Evolutionary conservation across 2,113 vertebrate genomes (phyloP).

Genomic region (Phyllopteryx taeniolatus): DNA sequence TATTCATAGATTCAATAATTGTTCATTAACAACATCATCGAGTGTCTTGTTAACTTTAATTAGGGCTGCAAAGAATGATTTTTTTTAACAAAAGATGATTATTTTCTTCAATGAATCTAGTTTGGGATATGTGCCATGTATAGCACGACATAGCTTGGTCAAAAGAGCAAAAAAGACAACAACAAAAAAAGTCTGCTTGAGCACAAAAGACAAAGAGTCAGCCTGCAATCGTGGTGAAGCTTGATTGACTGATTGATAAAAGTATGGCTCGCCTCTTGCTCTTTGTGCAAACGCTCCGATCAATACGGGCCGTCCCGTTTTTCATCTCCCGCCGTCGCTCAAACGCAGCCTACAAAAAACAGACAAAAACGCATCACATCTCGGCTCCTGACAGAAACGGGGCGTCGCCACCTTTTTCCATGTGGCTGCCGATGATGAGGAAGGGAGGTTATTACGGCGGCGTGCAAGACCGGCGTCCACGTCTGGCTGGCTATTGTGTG

Average conservation of each 20-base stretch:
- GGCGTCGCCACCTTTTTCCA: background rate
- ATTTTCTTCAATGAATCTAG: too few species aligned
- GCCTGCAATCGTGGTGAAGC: conserved; percentile 21
- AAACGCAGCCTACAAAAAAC: background rate
- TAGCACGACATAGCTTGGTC: too few species aligned
- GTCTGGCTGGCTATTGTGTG: conserved; percentile 60
- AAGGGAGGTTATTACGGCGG: conserved; percentile 61
- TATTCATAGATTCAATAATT: too few species aligned
- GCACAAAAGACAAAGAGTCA: background rate
- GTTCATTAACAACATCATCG: too few species aligned
- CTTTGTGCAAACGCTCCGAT: conserved; percentile 30
- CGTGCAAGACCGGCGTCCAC: conserved; percentile 57
- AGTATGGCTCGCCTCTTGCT: conserved; percentile 34
- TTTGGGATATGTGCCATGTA: too few species aligned
- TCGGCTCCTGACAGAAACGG: too few species aligned
- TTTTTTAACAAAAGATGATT: too few species aligned
- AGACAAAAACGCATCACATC: background rate
- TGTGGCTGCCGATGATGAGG: conserved; percentile 18
- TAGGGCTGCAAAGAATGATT: background rate
- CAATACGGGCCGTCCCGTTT: conserved; percentile 13
- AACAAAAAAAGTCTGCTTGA: background rate
- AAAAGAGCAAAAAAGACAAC: background rate
- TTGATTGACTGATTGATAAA: conserved; percentile 45
- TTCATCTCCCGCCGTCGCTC: background rate
- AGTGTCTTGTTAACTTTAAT: too few species aligned